Percentiles rank a stretch among this genome's conserved stretches.
phyloP scores from a whole-genome alignment of 2,113 vertebrate genomes.

The Lampris megalopsis region DNA sequence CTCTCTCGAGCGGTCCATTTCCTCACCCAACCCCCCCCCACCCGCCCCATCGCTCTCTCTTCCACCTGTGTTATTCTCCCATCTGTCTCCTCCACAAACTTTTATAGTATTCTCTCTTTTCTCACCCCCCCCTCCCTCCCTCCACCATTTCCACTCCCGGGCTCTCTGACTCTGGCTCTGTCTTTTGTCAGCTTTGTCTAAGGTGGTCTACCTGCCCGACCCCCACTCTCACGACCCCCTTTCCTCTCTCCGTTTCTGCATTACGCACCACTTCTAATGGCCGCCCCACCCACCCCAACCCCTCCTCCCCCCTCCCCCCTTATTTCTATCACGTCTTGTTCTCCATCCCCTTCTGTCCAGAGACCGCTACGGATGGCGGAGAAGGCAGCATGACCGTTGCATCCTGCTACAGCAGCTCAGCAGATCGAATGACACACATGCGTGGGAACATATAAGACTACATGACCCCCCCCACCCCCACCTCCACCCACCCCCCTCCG shows the following conservation, averaged over 20 bases:
- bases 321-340: slow-evolving; percentile 40
- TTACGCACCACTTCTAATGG: slow-evolving; percentile 63
- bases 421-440: no score
- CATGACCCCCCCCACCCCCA: no score
- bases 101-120: slow-evolving; percentile 5
- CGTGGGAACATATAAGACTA: no score
- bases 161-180: slow-evolving; percentile 39
- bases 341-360: no score
- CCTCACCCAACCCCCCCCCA: slow-evolving; percentile 39
- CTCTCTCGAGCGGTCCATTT: slow-evolving; percentile 71
- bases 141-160: slow-evolving; percentile 30
- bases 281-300: slow-evolving; percentile 8
- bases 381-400: no score
- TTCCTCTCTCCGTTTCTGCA: slow-evolving; percentile 19
- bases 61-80: slow-evolving; percentile 37
- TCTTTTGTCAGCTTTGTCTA: slow-evolving; percentile 66
- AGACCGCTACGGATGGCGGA: no score
- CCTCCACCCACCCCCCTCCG: no score
- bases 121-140: slow-evolving; percentile 26
- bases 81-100: slow-evolving; percentile 50
- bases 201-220: slow-evolving; percentile 62
- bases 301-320: slow-evolving; percentile 26
- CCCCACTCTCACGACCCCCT: slow-evolving; percentile 25
- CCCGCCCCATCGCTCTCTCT: slow-evolving; percentile 34
- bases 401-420: no score